A percentile compares a stretch with the other conserved stretches of the same genome.
phyloP scores from a whole-genome alignment of 1,140 invertebrate genomes.

The Drosophila persimilis region DNA sequence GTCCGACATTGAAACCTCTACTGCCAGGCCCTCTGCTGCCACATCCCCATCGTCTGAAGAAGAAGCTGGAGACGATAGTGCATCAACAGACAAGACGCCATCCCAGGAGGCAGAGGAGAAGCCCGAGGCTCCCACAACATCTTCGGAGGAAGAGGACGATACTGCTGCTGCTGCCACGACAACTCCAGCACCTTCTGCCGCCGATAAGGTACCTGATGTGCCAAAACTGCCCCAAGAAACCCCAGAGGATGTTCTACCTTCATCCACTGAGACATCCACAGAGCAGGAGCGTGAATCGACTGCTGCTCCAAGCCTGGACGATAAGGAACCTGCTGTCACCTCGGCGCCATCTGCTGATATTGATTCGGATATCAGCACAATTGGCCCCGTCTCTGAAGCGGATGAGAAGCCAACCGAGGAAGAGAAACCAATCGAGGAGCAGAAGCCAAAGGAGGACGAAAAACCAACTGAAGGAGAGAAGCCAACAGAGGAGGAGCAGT shows the following conservation, averaged over 20 bases:
- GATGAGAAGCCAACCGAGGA: conserved; percentile 21
- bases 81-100: conserved; percentile 22
- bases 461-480: conserved; percentile 7
- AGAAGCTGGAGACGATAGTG: conserved; percentile 16
- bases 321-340: conserved; percentile 25
- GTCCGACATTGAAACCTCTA: neutral
- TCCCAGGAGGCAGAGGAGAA: conserved; percentile 11
- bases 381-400: conserved; percentile 16
- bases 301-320: conserved; percentile 4
- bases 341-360: conserved; percentile 12
- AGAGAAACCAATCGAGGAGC: conserved; percentile 2
- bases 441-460: neutral
- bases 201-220: conserved; percentile 6
- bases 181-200: conserved; percentile 13
- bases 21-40: conserved; percentile 19
- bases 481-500: neutral
- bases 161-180: neutral
- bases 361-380: conserved; percentile 20
- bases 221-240: conserved; percentile 3
- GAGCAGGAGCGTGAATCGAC: conserved; percentile 15
- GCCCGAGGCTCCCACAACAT: conserved; percentile 11
- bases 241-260: conserved; percentile 18
- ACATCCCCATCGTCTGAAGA: neutral
- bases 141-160: conserved; percentile 12
- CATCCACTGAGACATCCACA: conserved; percentile 28